Base-by-base conservation (phyloP, 2,888 invertebrate species). In the Disparrhopalites patrizii region DNA sequence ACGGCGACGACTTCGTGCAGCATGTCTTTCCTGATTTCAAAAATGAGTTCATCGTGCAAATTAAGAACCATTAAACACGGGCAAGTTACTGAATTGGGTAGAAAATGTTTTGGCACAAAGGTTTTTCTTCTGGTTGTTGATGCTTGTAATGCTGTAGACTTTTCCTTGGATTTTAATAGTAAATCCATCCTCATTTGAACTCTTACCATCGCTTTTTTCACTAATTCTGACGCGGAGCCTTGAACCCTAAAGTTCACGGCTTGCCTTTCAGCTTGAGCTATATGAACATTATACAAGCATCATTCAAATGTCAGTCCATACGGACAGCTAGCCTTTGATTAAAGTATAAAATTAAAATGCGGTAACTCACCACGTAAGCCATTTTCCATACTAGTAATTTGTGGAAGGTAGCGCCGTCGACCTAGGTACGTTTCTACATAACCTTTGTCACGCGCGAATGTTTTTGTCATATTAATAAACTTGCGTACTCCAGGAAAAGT, bases 181-280 rank as follows among this genome's bases (percentile, higher is more conserved):
- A 43, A 43, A 43, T 43, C 43, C 52, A 52, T 52, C 18, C 30
- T 27, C 43, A 18, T 31, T 20, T 93, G 88, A 76, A 96, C 86
- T 56, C 83, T 82, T 30, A 91, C 83, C 87, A 97, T 92, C 0
- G 96, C 94, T 65, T 83, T 86, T 80, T 99, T 99, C 0, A 91
- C 89, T 51, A 99, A 86, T 80, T 99, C 98, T 0, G 97, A 93
- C 0, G 97, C 98, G 0, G 97, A 94, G 0, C 97, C 98, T 81
- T 99, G 98, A 60, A 99, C 88, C 15, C 88, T 89, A 1, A 96
- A 91, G 79, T 99, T 99, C 0, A 99, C 85, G 15, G 96, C 95
- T 82, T 97, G 96, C n/a, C 98, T 84, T 80, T 95, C 94, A 0
- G 93, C 91, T 82, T 93, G 87, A 76, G 83, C 89, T 89, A 58